Conservation (phyloP, 2,888 invertebrate genomes). For the Acanthosepion esculentum region DNA sequence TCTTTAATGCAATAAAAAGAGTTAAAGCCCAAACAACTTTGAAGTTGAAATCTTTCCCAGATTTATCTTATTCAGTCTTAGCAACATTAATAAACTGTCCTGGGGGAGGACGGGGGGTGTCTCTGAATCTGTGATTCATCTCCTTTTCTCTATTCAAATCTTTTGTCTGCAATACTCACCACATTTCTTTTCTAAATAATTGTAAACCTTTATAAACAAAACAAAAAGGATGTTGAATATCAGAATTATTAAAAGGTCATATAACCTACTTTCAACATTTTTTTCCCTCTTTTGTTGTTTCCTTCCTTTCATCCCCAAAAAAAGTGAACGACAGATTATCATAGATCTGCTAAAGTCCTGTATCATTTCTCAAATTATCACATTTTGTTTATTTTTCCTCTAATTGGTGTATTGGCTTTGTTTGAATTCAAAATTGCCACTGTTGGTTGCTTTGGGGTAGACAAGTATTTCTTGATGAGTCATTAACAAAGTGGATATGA, state of each 20-base stretch:
- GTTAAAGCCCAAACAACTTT: neutral
- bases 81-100: neutral
- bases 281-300: neutral
- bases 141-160: neutral
- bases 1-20: neutral
- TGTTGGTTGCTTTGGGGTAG: neutral
- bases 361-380: neutral
- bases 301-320: neutral
- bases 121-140: neutral
- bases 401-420: neutral
- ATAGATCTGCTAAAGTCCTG: neutral
- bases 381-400: neutral
- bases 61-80: neutral
- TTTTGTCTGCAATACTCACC: neutral
- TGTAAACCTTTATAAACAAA: too few species aligned
- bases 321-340: neutral
- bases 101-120: accelerated
- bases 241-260: neutral
- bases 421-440: neutral
- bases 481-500: neutral
- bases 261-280: neutral
- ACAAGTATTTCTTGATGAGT: neutral
- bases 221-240: neutral
- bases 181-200: neutral
- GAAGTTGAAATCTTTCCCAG: neutral